A percentile compares a stretch with the other conserved stretches of the same genome.
phyloP scores from a whole-genome alignment of 2,888 invertebrate species.

The Pedicia rivosa region DNA sequence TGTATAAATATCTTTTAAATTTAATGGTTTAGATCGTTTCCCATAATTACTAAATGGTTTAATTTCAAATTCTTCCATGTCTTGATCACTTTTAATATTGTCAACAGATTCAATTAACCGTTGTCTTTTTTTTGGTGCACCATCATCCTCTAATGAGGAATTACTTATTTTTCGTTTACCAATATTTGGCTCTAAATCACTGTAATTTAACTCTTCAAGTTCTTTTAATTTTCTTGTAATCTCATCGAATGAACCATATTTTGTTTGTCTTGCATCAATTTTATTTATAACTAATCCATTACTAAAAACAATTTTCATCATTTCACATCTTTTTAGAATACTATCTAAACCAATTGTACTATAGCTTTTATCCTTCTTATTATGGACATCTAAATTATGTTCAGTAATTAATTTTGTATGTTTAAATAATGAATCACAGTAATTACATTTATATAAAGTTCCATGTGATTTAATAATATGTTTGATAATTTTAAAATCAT shows the following conservation, averaged over 20 bases:
- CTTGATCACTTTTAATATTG: too few species aligned
- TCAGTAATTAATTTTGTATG: background rate
- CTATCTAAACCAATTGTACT: background rate
- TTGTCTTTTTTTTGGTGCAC: too few species aligned
- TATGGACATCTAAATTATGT: too few species aligned
- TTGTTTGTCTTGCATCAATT: slow-evolving; percentile 17
- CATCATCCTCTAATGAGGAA: background rate
- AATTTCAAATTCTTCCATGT: background rate
- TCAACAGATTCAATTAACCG: too few species aligned
- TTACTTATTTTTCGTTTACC: background rate
- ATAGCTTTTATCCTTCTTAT: background rate
- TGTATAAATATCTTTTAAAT: slow-evolving; percentile 18
- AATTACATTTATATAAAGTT: background rate
- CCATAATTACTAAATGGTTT: background rate
- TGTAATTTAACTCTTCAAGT: background rate
- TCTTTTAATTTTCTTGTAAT: slow-evolving; percentile 6
- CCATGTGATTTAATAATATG: background rate
- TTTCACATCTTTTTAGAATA: slow-evolving; percentile 6
- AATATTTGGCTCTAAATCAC: background rate
- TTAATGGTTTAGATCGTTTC: slow-evolving; percentile 5
- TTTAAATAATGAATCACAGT: background rate
- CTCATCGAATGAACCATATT: slow-evolving; percentile 12
- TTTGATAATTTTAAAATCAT: background rate
- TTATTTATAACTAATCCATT: slow-evolving; percentile 22
- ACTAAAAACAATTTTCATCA: slow-evolving; percentile 20